These are phyloP conservation scores for Ginglymostoma cirratum DNA, from an alignment of 2,113 vertebrate genomes.

Conservation along the genomic window DNA sequence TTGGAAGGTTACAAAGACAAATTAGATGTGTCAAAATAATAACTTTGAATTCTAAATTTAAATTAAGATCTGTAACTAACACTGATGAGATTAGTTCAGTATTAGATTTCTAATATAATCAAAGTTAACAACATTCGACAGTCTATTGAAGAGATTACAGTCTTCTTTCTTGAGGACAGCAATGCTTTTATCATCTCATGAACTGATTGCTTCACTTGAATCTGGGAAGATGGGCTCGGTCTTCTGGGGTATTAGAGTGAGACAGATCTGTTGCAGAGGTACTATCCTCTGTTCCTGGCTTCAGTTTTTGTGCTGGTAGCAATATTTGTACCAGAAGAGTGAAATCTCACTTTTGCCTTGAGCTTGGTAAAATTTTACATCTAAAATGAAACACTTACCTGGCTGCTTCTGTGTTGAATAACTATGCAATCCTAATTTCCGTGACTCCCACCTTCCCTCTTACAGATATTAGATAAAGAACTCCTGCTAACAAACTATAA, in stretches of 20 bases:
- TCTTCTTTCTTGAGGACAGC: background rate
- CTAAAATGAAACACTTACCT: background rate
- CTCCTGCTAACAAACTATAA: background rate
- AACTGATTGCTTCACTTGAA: background rate
- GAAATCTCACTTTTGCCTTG: background rate
- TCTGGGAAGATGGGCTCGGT: background rate
- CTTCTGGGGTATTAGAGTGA: background rate
- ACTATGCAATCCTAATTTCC: background rate
- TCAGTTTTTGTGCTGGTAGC: background rate
- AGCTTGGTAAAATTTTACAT: background rate
- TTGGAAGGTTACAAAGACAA: background rate
- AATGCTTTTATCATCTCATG: background rate
- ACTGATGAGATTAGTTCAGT: background rate
- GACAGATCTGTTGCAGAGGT: background rate
- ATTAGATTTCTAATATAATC: background rate
- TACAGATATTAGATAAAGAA: background rate
- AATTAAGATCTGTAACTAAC: background rate
- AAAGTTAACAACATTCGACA: background rate
- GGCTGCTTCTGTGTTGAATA: background rate
- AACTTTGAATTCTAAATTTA: background rate
- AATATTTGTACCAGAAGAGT: background rate
- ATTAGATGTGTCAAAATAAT: background rate
- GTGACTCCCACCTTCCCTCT: background rate
- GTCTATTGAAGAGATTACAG: background rate
- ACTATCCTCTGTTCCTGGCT: background rate